Base-by-base conservation (phyloP, 2,888 invertebrate species). In the Toxonevra muliebris region DNA sequence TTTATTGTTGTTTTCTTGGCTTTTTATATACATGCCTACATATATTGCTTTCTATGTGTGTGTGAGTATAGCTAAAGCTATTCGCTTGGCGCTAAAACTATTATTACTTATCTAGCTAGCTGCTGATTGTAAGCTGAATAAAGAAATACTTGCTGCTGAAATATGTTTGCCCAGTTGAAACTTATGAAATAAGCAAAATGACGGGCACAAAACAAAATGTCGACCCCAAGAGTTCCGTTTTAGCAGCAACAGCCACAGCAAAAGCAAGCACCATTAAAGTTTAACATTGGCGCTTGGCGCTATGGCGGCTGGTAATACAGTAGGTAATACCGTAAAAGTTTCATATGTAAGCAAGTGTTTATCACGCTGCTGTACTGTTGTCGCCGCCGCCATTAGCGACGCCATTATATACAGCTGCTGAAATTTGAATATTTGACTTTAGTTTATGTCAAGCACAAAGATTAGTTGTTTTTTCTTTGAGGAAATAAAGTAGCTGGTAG, bases 151-250 rank as follows among this genome's bases (percentile, higher is more conserved):
- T 73, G 61, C 41, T 54, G 30, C 48, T 54, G 8, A 9, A 42
- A 20, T 61, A 65, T 69, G 69, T 20, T 66, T 30, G 52, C 68
- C 71, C 66, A 68, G 43, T 65, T 52, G 40, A 48, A 66, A 64
- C 66, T 81, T 79, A 79, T 79, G 80, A 79, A 83, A 82, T 82
- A 84, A 84, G 83, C 83, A 84, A 84, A 84, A 84, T 84, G 84
- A 83, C 83, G 83, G 83, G 82, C 81, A 81, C 79, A 81, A 83
- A 81, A 81, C 81, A 80, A 80, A 82, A 79, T 79, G 78, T 80
- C 81, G 73, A 66, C 71, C 73, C 73, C 48, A 20, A 59, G 42
- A 65, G 65, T 65, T 65, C 52, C 65, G 59, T 15, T 65, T 43
- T 41, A 48, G 45, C 30, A 30, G 30, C 30, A 30, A 30, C 2